Evolutionary conservation across 2,888 invertebrate species (phyloP).

Genomic region (Cecidostiba fungosa): DNA sequence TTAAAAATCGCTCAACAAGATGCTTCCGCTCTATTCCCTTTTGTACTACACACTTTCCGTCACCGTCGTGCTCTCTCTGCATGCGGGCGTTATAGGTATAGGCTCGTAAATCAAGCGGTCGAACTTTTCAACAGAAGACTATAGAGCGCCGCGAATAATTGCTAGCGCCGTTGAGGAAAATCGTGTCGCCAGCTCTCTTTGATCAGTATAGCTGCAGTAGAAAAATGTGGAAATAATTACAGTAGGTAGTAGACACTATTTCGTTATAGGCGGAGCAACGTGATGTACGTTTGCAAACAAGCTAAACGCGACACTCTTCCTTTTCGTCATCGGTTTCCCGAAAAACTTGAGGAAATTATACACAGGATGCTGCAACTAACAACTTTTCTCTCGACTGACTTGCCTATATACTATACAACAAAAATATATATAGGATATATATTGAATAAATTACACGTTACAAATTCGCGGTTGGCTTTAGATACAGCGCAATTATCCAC

Average conservation of each 20-base stretch:
- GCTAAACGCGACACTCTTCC: neutral
- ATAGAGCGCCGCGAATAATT: neutral
- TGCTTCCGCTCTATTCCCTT: neutral
- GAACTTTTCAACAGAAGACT: neutral
- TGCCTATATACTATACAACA: no score
- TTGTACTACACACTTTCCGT: no score
- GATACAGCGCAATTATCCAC: constrained; percentile 70
- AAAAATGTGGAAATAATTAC: constrained; percentile 25
- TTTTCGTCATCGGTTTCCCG: constrained; percentile 1
- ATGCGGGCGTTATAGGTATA: neutral
- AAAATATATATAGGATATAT: no score
- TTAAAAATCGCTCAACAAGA: constrained; percentile 4
- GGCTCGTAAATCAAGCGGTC: neutral
- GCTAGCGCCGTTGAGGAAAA: neutral
- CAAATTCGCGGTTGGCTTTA: constrained; percentile 66
- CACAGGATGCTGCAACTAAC: no score
- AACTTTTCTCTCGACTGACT: no score
- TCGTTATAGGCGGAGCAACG: neutral
- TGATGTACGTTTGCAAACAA: constrained; percentile 36
- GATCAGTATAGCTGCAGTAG: neutral
- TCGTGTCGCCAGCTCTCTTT: neutral
- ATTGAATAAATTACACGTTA: constrained; percentile 71
- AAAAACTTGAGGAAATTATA: no score
- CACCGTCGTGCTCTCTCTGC: neutral
- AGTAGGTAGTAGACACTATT: neutral